These are phyloP conservation scores for Hecatera dysodea DNA, from an alignment of 2,888 invertebrate species.

Conservation along the genomic window DNA sequence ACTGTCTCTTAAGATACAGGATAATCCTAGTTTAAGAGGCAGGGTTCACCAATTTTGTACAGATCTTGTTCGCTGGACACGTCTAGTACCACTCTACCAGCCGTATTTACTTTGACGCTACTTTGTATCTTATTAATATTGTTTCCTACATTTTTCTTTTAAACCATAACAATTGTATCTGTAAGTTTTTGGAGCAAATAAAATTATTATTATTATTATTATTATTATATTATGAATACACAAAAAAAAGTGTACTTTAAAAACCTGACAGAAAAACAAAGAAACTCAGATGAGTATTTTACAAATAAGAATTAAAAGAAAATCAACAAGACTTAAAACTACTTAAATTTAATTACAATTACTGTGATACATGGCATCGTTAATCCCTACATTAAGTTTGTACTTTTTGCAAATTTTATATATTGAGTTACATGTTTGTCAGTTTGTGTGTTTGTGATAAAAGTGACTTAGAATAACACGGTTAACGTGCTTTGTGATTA, in stretches of 20 bases:
- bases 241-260: constrained; percentile 6
- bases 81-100: too few species aligned
- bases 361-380: constrained; percentile 82
- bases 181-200: too few species aligned
- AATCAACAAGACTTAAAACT: constrained; percentile 54
- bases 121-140: too few species aligned
- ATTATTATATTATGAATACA: too few species aligned
- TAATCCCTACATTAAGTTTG: constrained; percentile 78
- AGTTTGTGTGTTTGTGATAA: constrained; percentile 58
- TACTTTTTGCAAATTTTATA: constrained; percentile 74
- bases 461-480: constrained; percentile 58
- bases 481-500: constrained; percentile 47
- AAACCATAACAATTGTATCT: too few species aligned
- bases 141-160: too few species aligned
- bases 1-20: too few species aligned
- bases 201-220: too few species aligned
- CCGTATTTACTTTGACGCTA: too few species aligned
- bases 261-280: constrained; percentile 37
- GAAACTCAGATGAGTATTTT: constrained; percentile 63
- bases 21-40: too few species aligned
- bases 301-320: constrained; percentile 54
- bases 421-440: constrained; percentile 56
- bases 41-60: too few species aligned
- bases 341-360: constrained; percentile 60
- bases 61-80: too few species aligned